Conservation (phyloP, 2,113 vertebrate genomes). For the Podarcis cretensis region DNA sequence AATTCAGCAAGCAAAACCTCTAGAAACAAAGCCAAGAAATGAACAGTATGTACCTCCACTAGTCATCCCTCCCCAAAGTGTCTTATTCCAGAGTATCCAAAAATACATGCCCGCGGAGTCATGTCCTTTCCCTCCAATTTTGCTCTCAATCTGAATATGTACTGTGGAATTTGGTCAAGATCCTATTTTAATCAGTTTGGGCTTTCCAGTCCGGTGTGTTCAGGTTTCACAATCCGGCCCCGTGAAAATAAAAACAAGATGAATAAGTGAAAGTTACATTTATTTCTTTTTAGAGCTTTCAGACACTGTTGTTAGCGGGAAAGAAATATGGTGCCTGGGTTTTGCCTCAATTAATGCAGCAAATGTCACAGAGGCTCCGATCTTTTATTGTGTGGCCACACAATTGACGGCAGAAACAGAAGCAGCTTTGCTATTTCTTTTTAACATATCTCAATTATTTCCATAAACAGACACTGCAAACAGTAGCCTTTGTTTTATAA, state of each 20-base stretch:
- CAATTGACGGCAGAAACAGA: not conserved
- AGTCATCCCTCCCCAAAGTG: not conserved
- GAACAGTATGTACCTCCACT: not conserved
- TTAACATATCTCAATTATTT: constrained; percentile 55
- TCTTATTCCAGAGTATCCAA: constrained; percentile 2
- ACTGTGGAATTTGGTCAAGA: constrained; percentile 55
- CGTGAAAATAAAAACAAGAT: constrained; percentile 26
- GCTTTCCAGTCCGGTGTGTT: constrained; percentile 57
- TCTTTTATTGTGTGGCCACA: constrained; percentile 32
- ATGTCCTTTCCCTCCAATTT: constrained; percentile 27
- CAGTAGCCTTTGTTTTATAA: constrained; percentile 58
- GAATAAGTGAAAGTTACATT: constrained; percentile 31
- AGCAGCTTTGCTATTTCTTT: constrained; percentile 31
- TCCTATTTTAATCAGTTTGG: constrained; percentile 63
- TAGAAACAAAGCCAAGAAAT: constrained; percentile 20
- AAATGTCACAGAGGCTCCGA: constrained; percentile 31
- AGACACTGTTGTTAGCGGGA: constrained; percentile 51
- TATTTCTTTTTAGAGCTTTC: constrained; percentile 44
- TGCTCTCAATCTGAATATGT: constrained; percentile 41
- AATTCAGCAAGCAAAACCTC: constrained; percentile 27
- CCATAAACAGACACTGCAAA: constrained; percentile 58
- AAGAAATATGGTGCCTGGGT: constrained; percentile 34
- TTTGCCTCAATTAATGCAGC: constrained; percentile 49
- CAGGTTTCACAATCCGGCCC: constrained; percentile 69
- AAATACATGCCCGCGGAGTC: constrained; percentile 43